Evolutionary conservation across 2,888 invertebrate species (phyloP).

Genomic region (Erebia ligea): DNA sequence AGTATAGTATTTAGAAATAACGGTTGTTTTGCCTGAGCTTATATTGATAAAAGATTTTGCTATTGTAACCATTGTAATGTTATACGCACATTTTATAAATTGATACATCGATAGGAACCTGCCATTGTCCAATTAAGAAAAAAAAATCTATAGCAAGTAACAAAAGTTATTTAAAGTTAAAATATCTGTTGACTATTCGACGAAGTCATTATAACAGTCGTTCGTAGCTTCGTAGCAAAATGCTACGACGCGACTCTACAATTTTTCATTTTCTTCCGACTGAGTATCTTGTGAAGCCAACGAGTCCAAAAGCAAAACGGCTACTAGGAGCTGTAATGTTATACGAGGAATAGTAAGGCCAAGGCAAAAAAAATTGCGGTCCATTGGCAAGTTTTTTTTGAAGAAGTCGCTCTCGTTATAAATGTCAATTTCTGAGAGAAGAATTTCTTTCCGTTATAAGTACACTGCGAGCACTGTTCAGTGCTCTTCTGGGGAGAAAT

Average conservation of each 20-base stretch:
- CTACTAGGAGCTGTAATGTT: no score
- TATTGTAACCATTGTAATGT: conserved; percentile 25
- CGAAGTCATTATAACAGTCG: neutral
- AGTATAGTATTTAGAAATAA: conserved; percentile 38
- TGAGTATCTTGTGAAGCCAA: no score
- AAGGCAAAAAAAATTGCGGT: no score
- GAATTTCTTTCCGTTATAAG: no score
- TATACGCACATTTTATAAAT: conserved; percentile 50
- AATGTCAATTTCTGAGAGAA: no score
- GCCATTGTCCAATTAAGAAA: conserved; percentile 26
- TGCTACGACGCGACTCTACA: neutral
- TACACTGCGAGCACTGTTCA: no score
- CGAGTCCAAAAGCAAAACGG: no score
- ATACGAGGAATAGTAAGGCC: no score
- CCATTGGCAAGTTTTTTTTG: no score
- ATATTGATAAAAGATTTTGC: conserved; percentile 59
- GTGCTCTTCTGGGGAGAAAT: no score
- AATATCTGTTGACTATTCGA: neutral
- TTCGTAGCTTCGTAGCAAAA: neutral
- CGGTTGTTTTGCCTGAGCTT: conserved; percentile 78
- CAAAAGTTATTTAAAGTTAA: neutral
- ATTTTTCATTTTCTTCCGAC: no score
- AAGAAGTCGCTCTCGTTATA: no score
- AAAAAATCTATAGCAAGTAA: neutral
- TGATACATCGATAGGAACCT: conserved; percentile 39